A percentile compares a stretch with the other conserved stretches of the same genome.
These are phyloP conservation scores for Cyanoderma ruficeps DNA, from an alignment of 2,113 vertebrate species.

Conservation along the genomic window DNA sequence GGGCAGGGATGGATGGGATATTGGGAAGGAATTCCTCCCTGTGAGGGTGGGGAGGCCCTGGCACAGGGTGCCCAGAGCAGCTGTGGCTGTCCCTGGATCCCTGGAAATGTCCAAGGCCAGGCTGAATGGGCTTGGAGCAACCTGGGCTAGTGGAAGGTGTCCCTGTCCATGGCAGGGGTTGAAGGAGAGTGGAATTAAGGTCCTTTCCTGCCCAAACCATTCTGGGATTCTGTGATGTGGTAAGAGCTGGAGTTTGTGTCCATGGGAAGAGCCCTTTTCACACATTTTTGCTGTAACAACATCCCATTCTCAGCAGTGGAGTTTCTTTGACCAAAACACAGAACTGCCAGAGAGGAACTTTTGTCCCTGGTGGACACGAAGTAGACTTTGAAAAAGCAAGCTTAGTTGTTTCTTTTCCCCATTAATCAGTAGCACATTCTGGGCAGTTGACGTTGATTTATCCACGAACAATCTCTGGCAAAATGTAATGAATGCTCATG, in stretches of 20 bases:
- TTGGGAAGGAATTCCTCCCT: not conserved
- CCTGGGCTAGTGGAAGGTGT: not conserved
- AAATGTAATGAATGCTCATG: not conserved
- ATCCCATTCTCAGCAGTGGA: not conserved
- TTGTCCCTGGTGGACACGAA: not conserved
- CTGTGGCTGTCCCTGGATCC: not conserved
- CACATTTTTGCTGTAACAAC: not conserved
- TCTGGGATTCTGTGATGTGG: not conserved
- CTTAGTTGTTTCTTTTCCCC: not conserved
- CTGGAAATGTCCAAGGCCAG: not conserved
- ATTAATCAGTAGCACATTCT: not conserved
- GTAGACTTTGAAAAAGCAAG: not conserved
- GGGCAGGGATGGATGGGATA: not conserved
- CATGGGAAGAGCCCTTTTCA: not conserved
- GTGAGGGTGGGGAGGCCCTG: not conserved
- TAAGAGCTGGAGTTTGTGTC: not conserved
- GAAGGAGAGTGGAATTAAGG: accelerated
- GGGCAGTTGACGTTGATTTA: not conserved
- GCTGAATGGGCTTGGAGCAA: accelerated
- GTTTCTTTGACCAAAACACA: not conserved
- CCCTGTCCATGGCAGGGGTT: not conserved
- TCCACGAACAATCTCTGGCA: not conserved
- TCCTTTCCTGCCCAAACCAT: not conserved
- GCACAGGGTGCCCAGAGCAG: not conserved
- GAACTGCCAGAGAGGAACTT: not conserved